Conservation (phyloP, 2,888 invertebrate genomes). For the Hypomecis punctinalis region DNA sequence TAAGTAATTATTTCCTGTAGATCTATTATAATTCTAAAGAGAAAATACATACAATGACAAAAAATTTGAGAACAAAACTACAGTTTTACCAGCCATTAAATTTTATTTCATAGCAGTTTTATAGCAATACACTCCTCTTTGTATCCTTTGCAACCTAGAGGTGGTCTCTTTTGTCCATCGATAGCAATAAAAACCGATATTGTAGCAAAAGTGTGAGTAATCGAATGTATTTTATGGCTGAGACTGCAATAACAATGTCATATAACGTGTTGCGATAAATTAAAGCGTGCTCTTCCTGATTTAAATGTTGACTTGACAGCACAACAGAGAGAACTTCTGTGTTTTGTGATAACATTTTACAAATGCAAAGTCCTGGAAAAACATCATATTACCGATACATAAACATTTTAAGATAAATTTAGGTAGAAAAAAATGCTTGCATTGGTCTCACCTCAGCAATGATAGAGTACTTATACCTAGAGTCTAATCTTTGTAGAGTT, state of each 20-base stretch:
- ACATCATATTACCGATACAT: too few relatives aligned
- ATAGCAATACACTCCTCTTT: slow-evolving; percentile 62
- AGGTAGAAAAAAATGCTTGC: too few relatives aligned
- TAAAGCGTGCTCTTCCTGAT: slow-evolving; percentile 57
- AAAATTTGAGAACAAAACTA: slow-evolving; percentile 28
- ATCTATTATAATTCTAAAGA: too few relatives aligned
- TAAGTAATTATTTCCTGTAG: too few relatives aligned
- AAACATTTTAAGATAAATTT: too few relatives aligned
- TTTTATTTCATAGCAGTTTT: slow-evolving; percentile 70
- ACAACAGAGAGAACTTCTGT: too few relatives aligned
- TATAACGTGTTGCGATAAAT: slow-evolving; percentile 62
- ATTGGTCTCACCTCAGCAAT: too few relatives aligned
- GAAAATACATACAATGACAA: too few relatives aligned
- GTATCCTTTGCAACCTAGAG: slow-evolving; percentile 48
- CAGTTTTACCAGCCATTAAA: slow-evolving; percentile 71
- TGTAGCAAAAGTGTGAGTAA: slow-evolving; percentile 70
- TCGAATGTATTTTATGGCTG: slow-evolving; percentile 66
- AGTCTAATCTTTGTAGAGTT: too few relatives aligned
- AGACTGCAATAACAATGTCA: slow-evolving; percentile 60
- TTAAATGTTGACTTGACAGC: slow-evolving; percentile 44
- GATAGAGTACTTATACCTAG: too few relatives aligned
- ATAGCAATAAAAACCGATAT: slow-evolving; percentile 65
- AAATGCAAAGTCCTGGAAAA: too few relatives aligned
- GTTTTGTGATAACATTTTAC: too few relatives aligned
- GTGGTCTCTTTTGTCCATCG: slow-evolving; percentile 38